Evolutionary conservation across 2,113 vertebrate genomes (phyloP).

Genomic region (Apaloderma vittatum): DNA sequence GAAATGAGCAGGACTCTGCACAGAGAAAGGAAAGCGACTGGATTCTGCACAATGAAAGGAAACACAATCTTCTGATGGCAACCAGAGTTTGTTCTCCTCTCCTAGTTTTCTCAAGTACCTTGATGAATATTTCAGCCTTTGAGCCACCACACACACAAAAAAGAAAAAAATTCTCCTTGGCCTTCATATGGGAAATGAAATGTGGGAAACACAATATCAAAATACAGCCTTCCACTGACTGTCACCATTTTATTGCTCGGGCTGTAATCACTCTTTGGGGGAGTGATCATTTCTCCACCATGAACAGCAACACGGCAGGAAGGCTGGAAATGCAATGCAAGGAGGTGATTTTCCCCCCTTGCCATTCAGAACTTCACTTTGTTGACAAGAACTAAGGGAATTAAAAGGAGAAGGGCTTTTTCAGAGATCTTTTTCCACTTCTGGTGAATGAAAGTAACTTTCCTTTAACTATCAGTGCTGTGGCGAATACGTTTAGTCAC

Average conservation of each 20-base stretch:
- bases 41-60: neutral
- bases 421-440: neutral
- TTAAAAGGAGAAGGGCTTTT: conserved; percentile 50
- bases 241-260: neutral
- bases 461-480: conserved; percentile 54
- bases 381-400: conserved; percentile 65
- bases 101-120: neutral
- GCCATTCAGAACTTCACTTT: conserved; percentile 57
- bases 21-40: neutral
- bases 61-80: neutral
- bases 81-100: neutral
- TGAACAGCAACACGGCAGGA: neutral
- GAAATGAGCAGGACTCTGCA: neutral
- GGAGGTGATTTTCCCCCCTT: neutral
- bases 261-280: neutral
- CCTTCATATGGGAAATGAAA: conserved; percentile 11
- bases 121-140: conserved; percentile 3
- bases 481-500: conserved; percentile 44
- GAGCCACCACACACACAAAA: neutral
- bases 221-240: neutral
- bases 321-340: neutral
- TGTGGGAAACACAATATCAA: neutral
- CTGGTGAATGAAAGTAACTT: conserved; percentile 64
- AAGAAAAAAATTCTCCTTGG: neutral
- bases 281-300: neutral